Conservation (phyloP, 2,797 vertebrate species). For the Arrhamphus sclerolepis region DNA sequence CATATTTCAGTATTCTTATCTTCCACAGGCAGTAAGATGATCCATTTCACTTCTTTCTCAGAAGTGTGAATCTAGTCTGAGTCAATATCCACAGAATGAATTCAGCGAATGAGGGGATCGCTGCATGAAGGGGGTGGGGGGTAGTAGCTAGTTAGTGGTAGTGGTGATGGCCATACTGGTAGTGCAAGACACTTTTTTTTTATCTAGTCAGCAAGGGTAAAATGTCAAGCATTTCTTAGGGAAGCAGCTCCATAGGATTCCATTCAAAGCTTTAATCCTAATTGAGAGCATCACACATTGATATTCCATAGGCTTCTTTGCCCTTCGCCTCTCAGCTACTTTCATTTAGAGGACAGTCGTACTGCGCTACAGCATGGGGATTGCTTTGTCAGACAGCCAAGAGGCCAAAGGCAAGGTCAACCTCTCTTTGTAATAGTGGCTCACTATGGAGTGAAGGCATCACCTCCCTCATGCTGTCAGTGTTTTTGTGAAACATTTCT, state of each 20-base stretch:
- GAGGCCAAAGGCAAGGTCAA: constrained; percentile 83
- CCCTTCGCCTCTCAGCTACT: constrained; percentile 82
- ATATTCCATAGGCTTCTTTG: constrained; percentile 82
- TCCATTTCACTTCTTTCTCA: constrained; percentile 81
- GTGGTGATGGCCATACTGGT: constrained; percentile 53
- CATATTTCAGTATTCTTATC: constrained; percentile 82
- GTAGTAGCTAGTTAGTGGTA: constrained; percentile 68
- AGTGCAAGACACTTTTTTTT: constrained; percentile 58
- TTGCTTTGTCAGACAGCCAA: constrained; percentile 82
- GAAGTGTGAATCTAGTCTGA: constrained; percentile 76
- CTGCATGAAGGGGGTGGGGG: constrained; percentile 35
- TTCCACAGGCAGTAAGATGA: constrained; percentile 78
- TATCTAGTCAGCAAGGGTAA: constrained; percentile 82
- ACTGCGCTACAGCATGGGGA: constrained; percentile 75
- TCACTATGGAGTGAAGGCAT: constrained; percentile 62
- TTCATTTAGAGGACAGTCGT: constrained; percentile 81
- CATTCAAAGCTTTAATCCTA: constrained; percentile 82
- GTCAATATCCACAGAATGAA: constrained; percentile 75
- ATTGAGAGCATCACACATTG: constrained; percentile 83
- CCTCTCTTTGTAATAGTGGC: constrained; percentile 70
- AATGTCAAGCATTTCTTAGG: constrained; percentile 81
- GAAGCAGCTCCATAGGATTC: constrained; percentile 78
- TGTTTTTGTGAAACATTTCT: constrained; percentile 43
- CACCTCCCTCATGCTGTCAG: constrained; percentile 69
- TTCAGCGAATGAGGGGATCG: constrained; percentile 50